Base-by-base conservation (phyloP, 2,113 vertebrate genomes). In the Ciconia stormi region DNA sequence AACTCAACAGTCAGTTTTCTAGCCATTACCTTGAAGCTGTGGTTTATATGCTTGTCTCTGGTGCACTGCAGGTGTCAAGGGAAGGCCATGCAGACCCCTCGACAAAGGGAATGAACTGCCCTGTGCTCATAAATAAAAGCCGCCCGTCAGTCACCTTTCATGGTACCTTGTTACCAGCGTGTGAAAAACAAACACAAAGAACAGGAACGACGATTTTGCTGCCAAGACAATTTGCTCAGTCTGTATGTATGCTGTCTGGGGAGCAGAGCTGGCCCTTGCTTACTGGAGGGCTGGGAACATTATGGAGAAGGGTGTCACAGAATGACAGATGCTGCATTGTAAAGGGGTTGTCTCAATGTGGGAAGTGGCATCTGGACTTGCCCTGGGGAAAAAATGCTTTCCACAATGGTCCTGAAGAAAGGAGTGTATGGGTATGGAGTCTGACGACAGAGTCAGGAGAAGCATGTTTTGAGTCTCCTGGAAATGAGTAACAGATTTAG, bases 241-340 rank as follows among this genome's bases (percentile, higher is more conserved):
- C 34, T 86, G 42, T 29, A 70, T 1, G 0, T 25, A 5, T 1
- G 6, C 26, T 52, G 3, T 50, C 27, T 67, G 34, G 4, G 18
- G 26, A 58, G 15, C 26, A 74, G 34, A 72, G 10, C 10, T 70
- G 55, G 11, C 13, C 23, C 30, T 81, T 89, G 25, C 40, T 27
- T 25, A 29, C 4, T 30, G 53, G 18, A 79, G 23, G 58, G 52
- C 7, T 30, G 26, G 29, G 66, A 84, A 78, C 38, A 2, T 36
- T 65, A 29, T n/a, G 22, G 89, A n/a, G 82, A 50, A 84, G 13
- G 7, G 5, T 78, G 30, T 70, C 34, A 71, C 20, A 47, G n/a
- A 71, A 29, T 58, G 20, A 34, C 23, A 82, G 32, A 40, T 0
- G 0, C 46, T 32, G 32, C 10, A 36, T 34, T 82, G 61, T 22